These are phyloP conservation scores for Palythoa grandis DNA, from an alignment of 92 coral and sea anemone species.

Conservation along the genomic window DNA sequence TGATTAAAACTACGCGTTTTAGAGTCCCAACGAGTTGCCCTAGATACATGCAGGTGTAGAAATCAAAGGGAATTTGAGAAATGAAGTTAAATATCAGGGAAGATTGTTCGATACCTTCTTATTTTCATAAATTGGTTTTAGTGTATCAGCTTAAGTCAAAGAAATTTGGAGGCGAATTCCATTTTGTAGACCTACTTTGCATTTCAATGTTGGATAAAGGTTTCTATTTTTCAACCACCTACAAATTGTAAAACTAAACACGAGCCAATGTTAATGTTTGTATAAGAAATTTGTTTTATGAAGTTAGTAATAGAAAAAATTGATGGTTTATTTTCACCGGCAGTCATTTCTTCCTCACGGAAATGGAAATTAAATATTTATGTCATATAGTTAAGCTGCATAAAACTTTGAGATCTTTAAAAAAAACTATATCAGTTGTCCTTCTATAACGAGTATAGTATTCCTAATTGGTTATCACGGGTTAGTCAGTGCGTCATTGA, in stretches of 20 bases:
- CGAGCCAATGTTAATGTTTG: neutral
- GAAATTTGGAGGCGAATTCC: neutral
- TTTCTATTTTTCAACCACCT: neutral
- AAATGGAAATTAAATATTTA: constrained; percentile 26
- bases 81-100: neutral
- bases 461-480: neutral
- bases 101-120: neutral
- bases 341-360: neutral
- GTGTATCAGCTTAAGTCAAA: neutral
- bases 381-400: neutral
- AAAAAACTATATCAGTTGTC: neutral
- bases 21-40: neutral
- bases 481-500: neutral
- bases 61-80: neutral
- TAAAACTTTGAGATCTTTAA: neutral
- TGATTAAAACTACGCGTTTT: neutral
- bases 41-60: neutral
- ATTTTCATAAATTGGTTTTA: neutral
- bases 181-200: neutral
- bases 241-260: neutral
- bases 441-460: neutral
- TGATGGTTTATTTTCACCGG: neutral
- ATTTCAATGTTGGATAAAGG: neutral
- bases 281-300: neutral
- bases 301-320: neutral